A percentile compares a stretch with the other conserved stretches of the same genome.
These are phyloP conservation scores for Eulemur rubriventer DNA, from an alignment of 2,797 vertebrate species.

Conservation along the genomic window DNA sequence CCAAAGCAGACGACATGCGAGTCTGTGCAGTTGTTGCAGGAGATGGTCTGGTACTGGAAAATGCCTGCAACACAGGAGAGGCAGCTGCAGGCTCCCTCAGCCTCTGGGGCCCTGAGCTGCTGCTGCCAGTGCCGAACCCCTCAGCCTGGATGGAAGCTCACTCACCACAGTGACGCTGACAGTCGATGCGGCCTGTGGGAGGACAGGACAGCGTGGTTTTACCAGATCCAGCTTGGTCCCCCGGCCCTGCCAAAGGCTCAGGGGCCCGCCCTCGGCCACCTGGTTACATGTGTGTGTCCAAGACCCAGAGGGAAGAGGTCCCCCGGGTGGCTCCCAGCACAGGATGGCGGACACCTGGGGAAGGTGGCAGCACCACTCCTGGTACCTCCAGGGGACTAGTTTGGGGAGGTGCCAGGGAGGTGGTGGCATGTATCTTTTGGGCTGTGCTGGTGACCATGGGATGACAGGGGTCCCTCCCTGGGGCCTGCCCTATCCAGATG, in stretches of 20 bases:
- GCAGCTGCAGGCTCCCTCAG: neutral
- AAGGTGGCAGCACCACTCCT: neutral
- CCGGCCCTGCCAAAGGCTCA: neutral
- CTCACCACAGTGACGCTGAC: constrained; percentile 81
- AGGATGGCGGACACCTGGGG: too few species aligned
- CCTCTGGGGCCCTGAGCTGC: neutral
- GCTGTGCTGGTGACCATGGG: too few species aligned
- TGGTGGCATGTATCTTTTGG: neutral
- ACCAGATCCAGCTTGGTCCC: neutral
- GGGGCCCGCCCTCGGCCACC: neutral
- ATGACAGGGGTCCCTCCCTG: neutral
- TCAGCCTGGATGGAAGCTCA: neutral
- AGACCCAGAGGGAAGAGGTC: neutral
- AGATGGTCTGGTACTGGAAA: constrained; percentile 67
- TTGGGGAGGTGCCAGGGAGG: too few species aligned
- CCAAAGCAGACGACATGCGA: constrained; percentile 73
- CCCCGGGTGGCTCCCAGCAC: neutral
- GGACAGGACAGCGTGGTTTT: neutral
- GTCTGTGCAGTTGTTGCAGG: constrained; percentile 72
- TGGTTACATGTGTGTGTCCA: neutral
- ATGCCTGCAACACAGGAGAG: constrained; percentile 62
- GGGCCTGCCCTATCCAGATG: too few species aligned
- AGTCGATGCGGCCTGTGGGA: constrained; percentile 67
- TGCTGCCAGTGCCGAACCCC: fast-evolving
- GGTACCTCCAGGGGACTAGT: neutral